Evolutionary conservation across 1,140 invertebrate genomes (phyloP), one percentile per base, ranked within the genome.

Genomic region (Apis dorsata): DNA sequence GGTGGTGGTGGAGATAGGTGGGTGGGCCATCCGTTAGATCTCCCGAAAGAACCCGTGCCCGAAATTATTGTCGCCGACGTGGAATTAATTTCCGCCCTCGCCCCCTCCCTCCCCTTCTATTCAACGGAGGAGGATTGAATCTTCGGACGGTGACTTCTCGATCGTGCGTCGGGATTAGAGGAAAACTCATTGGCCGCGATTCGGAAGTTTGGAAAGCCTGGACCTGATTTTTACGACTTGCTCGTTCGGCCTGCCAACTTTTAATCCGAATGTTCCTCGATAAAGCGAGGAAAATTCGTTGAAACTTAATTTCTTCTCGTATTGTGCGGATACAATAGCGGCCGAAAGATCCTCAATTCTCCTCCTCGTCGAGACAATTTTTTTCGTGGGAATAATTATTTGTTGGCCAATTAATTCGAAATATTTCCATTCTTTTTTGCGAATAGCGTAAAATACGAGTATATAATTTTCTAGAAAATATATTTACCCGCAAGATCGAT

Each of bases 61-160:
- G 91, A 91, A 93, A 93, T 94, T 93, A 93, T 93, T 91, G 91
- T 90, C 91, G 90, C 85, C 89, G 88, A 91, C 91, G 89, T 90
- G 84, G 89, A 92, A 93, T 92, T 92, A 93, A 93, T 93, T 93
- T 90, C 89, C 81, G 81, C 71, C 82, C 70, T 66, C 53, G 34
- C 83, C 7, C 70, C 9, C 12, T 28, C 9, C 78, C 73, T 53
- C 8, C 44, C 71, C 81, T 75, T 53, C 59, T 81, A 75, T 72
- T 51, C 65, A 51, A 28, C 57, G 79, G 81, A 63, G 11, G 69
- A 79, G 65, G 71, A 75, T 85, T 86, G 79, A 88, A 86, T 80
- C 83, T 76, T 80, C 76, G 79, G 77, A 72, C 73, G 74, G 76
- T 88, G 53, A 66, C 53, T n/a, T 49, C 44, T 34, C 15, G 44